A percentile compares a stretch with the other conserved stretches of the same genome.
These are phyloP conservation scores for Mesocentrotus franciscanus DNA, from an alignment of 53 echinoderm and acorn worm species.

Conservation along the genomic window DNA sequence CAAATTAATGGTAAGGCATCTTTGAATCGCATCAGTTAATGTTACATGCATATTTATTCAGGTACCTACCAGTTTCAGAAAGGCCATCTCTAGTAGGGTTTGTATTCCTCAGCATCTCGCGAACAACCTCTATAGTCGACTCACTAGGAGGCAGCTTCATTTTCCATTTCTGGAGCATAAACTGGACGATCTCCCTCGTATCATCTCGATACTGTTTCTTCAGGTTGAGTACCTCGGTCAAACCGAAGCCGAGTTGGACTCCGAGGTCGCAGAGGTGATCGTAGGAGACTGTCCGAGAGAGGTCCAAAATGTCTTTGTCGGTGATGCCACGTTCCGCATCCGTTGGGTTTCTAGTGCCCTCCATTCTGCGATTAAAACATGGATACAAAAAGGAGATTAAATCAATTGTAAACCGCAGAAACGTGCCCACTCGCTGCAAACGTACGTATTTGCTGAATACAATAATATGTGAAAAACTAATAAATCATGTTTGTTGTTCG, in stretches of 20 bases:
- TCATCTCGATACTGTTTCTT: constrained; percentile 27
- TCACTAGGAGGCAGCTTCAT: neutral
- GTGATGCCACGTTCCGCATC: neutral
- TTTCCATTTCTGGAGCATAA: neutral
- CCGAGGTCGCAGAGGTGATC: constrained; percentile 2
- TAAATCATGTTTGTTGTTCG: too few species aligned
- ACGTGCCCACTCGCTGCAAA: too few species aligned
- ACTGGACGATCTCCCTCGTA: neutral
- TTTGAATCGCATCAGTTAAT: too few species aligned
- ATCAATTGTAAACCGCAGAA: too few species aligned
- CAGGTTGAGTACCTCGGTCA: neutral
- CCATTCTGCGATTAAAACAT: neutral
- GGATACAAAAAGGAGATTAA: neutral
- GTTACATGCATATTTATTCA: neutral
- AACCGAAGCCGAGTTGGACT: neutral
- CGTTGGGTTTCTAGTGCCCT: neutral
- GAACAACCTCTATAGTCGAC: neutral
- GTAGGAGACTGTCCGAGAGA: neutral
- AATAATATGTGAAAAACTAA: too few species aligned
- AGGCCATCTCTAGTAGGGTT: neutral
- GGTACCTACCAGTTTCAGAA: neutral
- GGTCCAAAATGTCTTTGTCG: constrained; percentile 1
- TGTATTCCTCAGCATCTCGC: neutral
- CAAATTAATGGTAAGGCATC: neutral
- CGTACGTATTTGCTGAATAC: too few species aligned